phyloP scores from a whole-genome alignment of 2,113 vertebrate genomes.

The Elephantulus edwardii region DNA sequence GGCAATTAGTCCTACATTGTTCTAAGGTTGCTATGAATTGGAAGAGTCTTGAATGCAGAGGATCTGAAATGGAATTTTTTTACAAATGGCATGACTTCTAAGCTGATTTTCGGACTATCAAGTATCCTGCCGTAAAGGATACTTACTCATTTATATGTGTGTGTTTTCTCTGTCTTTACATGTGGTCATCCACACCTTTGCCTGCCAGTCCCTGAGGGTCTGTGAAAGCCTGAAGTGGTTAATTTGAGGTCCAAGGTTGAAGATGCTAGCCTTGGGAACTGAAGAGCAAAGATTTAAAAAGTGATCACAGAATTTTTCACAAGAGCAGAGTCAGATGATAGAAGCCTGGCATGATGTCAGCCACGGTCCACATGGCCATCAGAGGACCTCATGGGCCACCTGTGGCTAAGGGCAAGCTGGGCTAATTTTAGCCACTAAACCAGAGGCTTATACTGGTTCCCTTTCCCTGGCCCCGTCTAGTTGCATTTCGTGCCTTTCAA shows the following conservation, averaged over 20 bases:
- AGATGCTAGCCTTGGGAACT: fast-evolving
- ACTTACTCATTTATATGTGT: neutral
- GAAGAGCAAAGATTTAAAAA: neutral
- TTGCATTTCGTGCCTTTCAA: fast-evolving
- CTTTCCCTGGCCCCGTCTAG: neutral
- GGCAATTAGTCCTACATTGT: neutral
- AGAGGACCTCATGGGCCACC: neutral
- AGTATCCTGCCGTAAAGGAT: neutral
- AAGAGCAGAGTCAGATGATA: no score
- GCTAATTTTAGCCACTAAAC: neutral
- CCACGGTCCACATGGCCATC: neutral
- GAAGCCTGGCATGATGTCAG: fast-evolving
- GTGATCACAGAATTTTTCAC: neutral
- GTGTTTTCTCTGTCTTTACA: neutral
- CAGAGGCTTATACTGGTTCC: fast-evolving
- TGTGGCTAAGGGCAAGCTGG: no score
- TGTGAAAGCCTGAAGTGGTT: neutral
- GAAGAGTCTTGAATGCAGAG: neutral
- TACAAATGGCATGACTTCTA: neutral
- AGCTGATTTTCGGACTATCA: neutral
- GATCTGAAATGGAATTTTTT: neutral
- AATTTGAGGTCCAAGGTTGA: conserved; percentile 38
- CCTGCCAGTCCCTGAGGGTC: neutral
- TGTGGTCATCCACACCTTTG: neutral
- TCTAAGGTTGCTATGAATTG: neutral